Evolutionary conservation across 1,140 invertebrate genomes (phyloP).

Genomic region (Carposina sasakii): DNA sequence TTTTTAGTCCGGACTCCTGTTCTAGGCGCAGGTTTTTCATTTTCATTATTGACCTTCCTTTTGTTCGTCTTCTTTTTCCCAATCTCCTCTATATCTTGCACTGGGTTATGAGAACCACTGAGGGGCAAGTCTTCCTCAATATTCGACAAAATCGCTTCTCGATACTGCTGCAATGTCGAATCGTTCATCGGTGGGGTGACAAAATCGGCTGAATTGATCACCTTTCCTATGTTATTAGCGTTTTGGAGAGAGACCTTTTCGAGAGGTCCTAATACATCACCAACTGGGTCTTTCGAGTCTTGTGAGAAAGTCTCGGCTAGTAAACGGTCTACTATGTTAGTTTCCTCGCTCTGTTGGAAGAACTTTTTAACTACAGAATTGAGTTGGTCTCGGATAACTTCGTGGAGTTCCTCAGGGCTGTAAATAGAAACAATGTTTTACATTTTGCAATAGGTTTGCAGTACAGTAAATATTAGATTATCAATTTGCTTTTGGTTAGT

Average conservation of each 20-base stretch:
- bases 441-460: background rate
- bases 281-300: conserved; percentile 30
- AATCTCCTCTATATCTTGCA: conserved; percentile 20
- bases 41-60: conserved; percentile 14
- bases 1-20: conserved; percentile 31
- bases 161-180: conserved; percentile 31
- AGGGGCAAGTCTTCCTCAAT: conserved; percentile 19
- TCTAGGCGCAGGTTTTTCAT: conserved; percentile 12
- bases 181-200: conserved; percentile 11
- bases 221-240: conserved; percentile 16
- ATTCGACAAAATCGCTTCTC: conserved; percentile 24
- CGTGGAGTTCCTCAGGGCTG: conserved; percentile 20
- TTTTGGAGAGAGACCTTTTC: conserved; percentile 34
- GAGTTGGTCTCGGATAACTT: conserved; percentile 25
- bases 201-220: conserved; percentile 12
- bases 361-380: conserved; percentile 24
- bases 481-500: no score
- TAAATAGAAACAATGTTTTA: conserved; percentile 6
- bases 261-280: conserved; percentile 35
- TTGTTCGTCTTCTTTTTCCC: conserved; percentile 18
- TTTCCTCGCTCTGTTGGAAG: conserved; percentile 24
- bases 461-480: no score
- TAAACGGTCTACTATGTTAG: conserved; percentile 31
- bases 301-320: conserved; percentile 35
- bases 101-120: conserved; percentile 26